Base-by-base conservation (phyloP, 2,797 vertebrate species). In the Premnoplex brunnescens region DNA sequence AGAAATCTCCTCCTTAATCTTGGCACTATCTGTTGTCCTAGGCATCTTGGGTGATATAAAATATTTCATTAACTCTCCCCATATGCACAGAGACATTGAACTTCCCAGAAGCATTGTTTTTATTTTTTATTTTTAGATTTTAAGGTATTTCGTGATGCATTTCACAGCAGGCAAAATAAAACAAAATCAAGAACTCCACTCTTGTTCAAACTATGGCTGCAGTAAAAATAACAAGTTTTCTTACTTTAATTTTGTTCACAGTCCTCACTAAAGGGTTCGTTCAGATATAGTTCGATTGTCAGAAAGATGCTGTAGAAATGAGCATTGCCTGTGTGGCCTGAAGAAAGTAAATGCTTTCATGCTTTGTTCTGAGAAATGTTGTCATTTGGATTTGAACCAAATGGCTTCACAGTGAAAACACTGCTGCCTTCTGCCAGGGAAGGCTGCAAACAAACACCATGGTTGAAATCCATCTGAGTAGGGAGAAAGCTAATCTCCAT, bases 351-450 rank as follows among this genome's bases (percentile, higher is more conserved):
- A 92, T 56, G 71, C 59, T 13, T 89, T 88, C 2, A 4, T 82
- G 72, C 37, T 92, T 93, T 92, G n/a, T 82, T 92, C 89, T 78
- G 76, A 63, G 37, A 85, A 89, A 88, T 32, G 67, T 49, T 80
- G 49, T 80, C 44, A 63, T 83, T 92, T 93, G 87, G 68, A 74
- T 67, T 80, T 60, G n/a, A 78, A 92, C 41, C 81, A 93, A 95
- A 76, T 56, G 46, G 34, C 64, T 93, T 93, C 82, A 83, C 44
- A 71, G 82, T 69, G 68, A 91, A 93, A 92, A 92, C 41, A 55
- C 28, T 83, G 37, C 54, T 14, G 6, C 7, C 51, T 83, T 93
- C 58, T 86, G 76, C 88, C 77, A 94, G 74, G 51, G 37, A 72
- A n/a, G 27, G 41, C 62, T 93, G 66, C 67, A 92, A 94, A 89